Percentiles rank a stretch among this genome's conserved stretches.
Evolutionary conservation across 1,140 invertebrate genomes (phyloP).

Genomic region (Bombus waltoni): DNA sequence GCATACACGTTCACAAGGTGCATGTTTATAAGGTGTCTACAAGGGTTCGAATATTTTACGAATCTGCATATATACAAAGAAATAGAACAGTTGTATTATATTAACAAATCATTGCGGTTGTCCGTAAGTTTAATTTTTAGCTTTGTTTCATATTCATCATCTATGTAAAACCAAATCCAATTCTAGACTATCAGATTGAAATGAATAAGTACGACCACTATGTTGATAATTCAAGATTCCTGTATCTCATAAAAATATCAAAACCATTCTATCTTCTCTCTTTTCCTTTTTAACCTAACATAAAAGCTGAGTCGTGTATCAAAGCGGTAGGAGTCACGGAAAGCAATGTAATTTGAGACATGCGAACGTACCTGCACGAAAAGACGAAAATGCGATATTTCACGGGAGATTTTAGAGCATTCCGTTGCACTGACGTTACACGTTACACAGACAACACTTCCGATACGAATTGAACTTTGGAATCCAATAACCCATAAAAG

Average conservation of each 20-base stretch:
- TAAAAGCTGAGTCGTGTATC: constrained; percentile 5
- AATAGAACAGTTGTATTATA: too few relatives aligned
- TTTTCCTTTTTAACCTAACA: background rate
- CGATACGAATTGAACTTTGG: constrained; percentile 9
- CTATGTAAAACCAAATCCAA: too few relatives aligned
- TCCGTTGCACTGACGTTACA: background rate
- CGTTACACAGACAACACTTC: background rate
- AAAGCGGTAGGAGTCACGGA: constrained; percentile 5
- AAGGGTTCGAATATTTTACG: too few relatives aligned
- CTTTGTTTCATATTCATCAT: too few relatives aligned
- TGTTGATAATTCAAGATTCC: background rate
- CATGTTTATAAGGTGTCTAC: too few relatives aligned
- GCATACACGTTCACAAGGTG: too few relatives aligned
- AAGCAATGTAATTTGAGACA: constrained; percentile 11
- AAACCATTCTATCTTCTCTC: background rate
- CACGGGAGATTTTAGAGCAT: constrained; percentile 41
- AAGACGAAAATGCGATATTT: constrained; percentile 52
- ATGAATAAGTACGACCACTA: too few relatives aligned
- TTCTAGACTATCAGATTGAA: too few relatives aligned
- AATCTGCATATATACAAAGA: too few relatives aligned
- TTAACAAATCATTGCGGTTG: too few relatives aligned
- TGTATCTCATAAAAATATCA: constrained; percentile 18
- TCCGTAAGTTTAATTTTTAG: too few relatives aligned
- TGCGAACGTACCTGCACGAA: background rate
- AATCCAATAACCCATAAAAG: constrained; percentile 55